Conservation (phyloP, 2,113 vertebrate species). For the Campylorhamphus procurvoides region DNA sequence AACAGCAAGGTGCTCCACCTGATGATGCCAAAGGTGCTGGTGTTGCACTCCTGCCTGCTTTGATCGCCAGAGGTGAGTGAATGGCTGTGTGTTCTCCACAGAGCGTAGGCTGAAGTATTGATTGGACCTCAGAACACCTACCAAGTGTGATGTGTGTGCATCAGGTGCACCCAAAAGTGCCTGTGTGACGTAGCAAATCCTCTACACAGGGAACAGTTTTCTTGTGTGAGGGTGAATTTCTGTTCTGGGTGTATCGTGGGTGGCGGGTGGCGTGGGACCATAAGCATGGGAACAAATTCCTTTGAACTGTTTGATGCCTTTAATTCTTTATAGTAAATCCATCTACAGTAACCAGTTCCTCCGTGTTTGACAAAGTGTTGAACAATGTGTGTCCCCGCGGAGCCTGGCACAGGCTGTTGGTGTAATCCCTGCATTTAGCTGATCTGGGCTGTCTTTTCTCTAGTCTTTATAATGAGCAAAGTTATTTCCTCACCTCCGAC, state of each 20-base stretch:
- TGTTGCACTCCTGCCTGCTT: not conserved
- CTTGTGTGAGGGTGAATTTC: not conserved
- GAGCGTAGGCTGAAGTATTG: not conserved
- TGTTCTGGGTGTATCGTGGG: not conserved
- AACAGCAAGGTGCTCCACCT: not conserved
- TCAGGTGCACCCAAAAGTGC: too few relatives aligned
- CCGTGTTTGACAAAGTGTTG: not conserved
- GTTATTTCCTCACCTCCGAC: not conserved
- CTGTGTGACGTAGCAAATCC: not conserved
- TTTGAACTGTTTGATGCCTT: not conserved
- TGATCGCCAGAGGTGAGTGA: not conserved
- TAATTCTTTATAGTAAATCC: slow-evolving; percentile 38
- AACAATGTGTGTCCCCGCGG: slow-evolving; percentile 6
- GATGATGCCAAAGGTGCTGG: not conserved
- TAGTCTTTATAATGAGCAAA: not conserved
- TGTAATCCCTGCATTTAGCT: not conserved
- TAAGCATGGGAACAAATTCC: not conserved
- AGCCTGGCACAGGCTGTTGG: not conserved
- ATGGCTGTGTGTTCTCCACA: not conserved
- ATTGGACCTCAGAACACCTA: not conserved
- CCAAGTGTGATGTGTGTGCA: accelerated
- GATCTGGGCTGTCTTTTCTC: not conserved
- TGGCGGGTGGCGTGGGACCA: not conserved
- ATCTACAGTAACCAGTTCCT: not conserved
- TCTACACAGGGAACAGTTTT: not conserved